These are phyloP conservation scores for Monoplex corrugatus DNA, from an alignment of 2,888 invertebrate species.

Conservation along the genomic window DNA sequence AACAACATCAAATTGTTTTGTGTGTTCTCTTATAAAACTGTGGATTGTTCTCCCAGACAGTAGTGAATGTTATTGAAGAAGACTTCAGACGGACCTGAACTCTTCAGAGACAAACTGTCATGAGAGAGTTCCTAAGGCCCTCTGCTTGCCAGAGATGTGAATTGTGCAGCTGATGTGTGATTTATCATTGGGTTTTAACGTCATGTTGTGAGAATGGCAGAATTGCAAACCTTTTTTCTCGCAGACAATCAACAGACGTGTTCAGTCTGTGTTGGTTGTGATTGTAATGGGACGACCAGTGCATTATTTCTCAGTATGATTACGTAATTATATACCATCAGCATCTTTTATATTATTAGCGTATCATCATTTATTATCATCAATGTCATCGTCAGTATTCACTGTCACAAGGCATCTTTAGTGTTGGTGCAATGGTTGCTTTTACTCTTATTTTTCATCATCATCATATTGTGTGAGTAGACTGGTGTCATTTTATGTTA, in stretches of 20 bases:
- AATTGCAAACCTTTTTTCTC: not conserved
- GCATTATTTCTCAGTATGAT: not conserved
- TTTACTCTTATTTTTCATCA: not conserved
- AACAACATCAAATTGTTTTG: not conserved
- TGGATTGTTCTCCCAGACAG: too few relatives aligned
- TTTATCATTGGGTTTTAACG: not conserved
- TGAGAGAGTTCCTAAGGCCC: not conserved
- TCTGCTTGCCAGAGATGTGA: not conserved
- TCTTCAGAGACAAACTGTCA: not conserved
- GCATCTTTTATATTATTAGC: too few relatives aligned
- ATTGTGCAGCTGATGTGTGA: not conserved
- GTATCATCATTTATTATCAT: not conserved
- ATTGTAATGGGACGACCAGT: constrained; percentile 27
- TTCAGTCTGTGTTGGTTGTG: constrained; percentile 31
- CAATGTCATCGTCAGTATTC: not conserved
- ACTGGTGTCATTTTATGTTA: too few relatives aligned
- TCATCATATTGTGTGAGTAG: not conserved
- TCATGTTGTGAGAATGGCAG: not conserved
- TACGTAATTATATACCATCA: too few relatives aligned
- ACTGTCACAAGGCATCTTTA: not conserved
- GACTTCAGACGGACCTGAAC: too few relatives aligned
- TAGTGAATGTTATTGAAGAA: too few relatives aligned
- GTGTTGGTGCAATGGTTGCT: not conserved
- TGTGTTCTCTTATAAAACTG: not conserved
- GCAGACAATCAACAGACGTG: constrained; percentile 22